Evolutionary conservation across 2,113 vertebrate species (phyloP), one percentile per base, ranked within the genome.

Genomic region (Scomber japonicus): DNA sequence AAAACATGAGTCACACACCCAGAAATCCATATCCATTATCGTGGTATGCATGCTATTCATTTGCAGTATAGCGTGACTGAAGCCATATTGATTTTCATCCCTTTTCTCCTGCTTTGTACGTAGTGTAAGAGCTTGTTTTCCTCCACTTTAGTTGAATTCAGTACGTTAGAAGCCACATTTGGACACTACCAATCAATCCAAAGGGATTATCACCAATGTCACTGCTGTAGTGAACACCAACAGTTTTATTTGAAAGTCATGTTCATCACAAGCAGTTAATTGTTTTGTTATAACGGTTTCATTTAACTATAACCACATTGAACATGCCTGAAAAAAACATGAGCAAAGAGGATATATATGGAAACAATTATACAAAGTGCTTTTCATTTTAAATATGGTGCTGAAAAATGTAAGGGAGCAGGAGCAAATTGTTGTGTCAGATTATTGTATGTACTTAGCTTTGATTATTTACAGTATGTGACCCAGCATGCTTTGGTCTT

Each of bases 1-100:
- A 89, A 91, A 92, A 88, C 88, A 87, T 71, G 78, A 93, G 71
- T 30, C 62, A 63, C 48, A 70, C 73, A 80, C 50, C 73, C 79
- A 85, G 46, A 92, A 90, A 94, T 94, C 92, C 75, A 94, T 93
- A 91, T 61, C 89, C 83, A 93, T 93, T 94, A 91, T 89, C 50
- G 30, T 85, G 73, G 75, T 83, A 68, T 71, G 89, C 87, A 63
- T 85, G 87, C 83, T 89, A 89, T 93, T 90, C 85, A 93, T 92
- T 91, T 88, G 71, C 75, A 80, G 72, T 13, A 35, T 27, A 63
- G 46, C 11, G 9, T 56, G 61, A 73, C 79, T 70, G 70, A 64
- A 88, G 53, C 71, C 16, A 3, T 81, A 95, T 94, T 80, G 91
- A 94, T 93, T 90, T 89, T 57, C 62, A 59, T 53, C 63, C 49